Evolutionary conservation across 2,888 invertebrate species (phyloP).

Genomic region (Ypsolopha sequella): DNA sequence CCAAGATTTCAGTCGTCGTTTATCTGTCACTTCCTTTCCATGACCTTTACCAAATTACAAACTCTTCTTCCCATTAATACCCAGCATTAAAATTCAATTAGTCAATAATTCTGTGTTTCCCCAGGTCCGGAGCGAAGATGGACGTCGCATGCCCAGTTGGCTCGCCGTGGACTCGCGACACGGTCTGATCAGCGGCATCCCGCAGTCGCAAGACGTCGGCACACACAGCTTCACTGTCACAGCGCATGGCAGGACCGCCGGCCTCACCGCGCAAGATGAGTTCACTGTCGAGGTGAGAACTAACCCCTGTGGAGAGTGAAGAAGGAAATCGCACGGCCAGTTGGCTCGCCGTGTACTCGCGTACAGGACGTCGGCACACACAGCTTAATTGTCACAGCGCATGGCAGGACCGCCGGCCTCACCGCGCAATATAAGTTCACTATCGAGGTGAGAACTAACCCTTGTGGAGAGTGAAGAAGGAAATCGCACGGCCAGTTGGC

Average conservation of each 20-base stretch:
- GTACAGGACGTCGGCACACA: conserved; percentile 71
- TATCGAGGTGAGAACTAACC: conserved; percentile 63
- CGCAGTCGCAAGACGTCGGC: conserved; percentile 76
- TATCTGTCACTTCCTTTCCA: too few relatives aligned
- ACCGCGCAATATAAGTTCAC: conserved; percentile 76
- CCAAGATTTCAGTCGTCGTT: too few relatives aligned
- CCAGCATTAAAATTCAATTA: too few relatives aligned
- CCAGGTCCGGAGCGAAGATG: conserved; percentile 51
- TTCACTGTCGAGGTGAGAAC: conserved; percentile 74
- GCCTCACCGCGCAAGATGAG: conserved; percentile 73
- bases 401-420: conserved; percentile 56
- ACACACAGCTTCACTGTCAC: conserved; percentile 74
- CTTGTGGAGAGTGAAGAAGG: too few relatives aligned
- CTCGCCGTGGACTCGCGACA: conserved; percentile 77
- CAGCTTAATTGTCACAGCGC: conserved; percentile 72
- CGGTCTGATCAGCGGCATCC: conserved; percentile 82
- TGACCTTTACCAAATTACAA: too few relatives aligned
- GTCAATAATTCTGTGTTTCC: too few relatives aligned
- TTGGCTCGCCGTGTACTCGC: too few relatives aligned
- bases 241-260: conserved; percentile 58
- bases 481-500: too few relatives aligned
- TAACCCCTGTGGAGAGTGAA: too few relatives aligned
- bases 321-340: too few relatives aligned
- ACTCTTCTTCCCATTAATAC: too few relatives aligned
- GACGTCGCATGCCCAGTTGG: conserved; percentile 73